Evolutionary conservation across 1,140 invertebrate genomes (phyloP), one percentile per base, ranked within the genome.

Genomic region (Akabosia matsudoensis): DNA sequence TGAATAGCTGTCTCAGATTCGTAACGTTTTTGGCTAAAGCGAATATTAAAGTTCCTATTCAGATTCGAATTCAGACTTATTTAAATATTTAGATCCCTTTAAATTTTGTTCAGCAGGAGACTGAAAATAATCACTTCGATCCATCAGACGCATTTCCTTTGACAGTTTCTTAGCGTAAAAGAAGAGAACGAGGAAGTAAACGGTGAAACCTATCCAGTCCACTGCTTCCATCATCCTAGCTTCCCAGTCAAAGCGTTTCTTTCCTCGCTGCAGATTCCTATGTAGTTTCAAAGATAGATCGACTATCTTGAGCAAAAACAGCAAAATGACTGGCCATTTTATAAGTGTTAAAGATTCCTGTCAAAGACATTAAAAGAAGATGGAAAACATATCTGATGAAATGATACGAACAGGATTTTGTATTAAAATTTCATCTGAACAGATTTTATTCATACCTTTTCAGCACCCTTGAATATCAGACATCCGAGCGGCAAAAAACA

Each of bases 151-250:
- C 61, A 67, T 67, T 31, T 67, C 70, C 45, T 72, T 34, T 16
- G 31, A 33, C 2, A 72, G 24, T 22, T 51, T 72, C 30, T 72
- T 72, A 7, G 13, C 70, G 33, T 72, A 72, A 37, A 72, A 34
- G 70, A 72, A 72, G 22, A 72, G 70, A 22, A 72, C 70, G 70
- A 72, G 70, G 24, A 72, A 72, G 34, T 72, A 72, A 7, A 72
- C 3, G 3, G 70, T 72, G 14, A 51, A 34, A 24, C 33, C 70
- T 16, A 51, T 28, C 10, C 34, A 33, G 33, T 72, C 70, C 7
- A 72, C n/a, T 1, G 31, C 37, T 22, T 72, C 33, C 13, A 37
- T 37, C 13, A 72, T 34, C 34, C 70, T 33, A 18, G 37, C 70
- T 24, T 72, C 70, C 70, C 33, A 72, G 33, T 51, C 70, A 51